These are phyloP conservation scores for Formica selysi DNA, from an alignment of 1,140 invertebrate genomes.

Conservation along the genomic window DNA sequence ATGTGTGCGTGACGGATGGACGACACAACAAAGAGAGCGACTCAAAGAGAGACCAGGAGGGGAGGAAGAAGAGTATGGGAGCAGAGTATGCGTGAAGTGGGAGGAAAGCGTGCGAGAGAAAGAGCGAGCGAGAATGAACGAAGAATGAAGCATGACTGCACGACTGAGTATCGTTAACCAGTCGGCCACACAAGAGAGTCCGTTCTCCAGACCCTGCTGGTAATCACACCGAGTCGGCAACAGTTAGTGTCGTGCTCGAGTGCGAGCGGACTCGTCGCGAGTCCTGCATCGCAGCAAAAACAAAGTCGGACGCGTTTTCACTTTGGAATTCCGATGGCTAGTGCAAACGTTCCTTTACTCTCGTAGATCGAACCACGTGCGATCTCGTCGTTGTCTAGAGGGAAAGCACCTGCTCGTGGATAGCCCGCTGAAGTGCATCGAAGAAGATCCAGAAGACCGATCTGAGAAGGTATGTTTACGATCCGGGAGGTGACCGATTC, in stretches of 20 bases:
- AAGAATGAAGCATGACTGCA: conserved; percentile 50
- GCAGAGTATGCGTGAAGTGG: background rate
- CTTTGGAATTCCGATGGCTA: background rate
- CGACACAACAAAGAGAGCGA: conserved; percentile 39
- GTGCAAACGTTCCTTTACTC: too few species aligned
- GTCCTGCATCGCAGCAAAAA: background rate
- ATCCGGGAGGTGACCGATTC: background rate
- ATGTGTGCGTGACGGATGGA: conserved; percentile 22
- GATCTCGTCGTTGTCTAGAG: background rate
- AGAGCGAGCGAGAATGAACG: conserved; percentile 7
- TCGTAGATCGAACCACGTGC: background rate
- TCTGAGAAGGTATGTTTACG: conserved; percentile 2
- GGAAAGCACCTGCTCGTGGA: background rate
- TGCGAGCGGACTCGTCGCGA: conserved; percentile 61
- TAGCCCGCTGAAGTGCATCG: background rate
- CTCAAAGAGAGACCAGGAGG: background rate
- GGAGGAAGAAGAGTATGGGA: background rate
- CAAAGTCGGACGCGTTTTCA: background rate
- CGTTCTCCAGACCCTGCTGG: conserved; percentile 66
- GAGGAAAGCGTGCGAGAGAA: background rate
- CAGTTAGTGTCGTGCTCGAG: conserved; percentile 67
- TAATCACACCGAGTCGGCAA: conserved; percentile 58
- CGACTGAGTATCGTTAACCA: conserved; percentile 70
- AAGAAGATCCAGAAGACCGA: background rate
- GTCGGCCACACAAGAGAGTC: conserved; percentile 63